These are phyloP conservation scores for Lucilia sericata DNA, from an alignment of 1,140 invertebrate species.

Conservation along the genomic window DNA sequence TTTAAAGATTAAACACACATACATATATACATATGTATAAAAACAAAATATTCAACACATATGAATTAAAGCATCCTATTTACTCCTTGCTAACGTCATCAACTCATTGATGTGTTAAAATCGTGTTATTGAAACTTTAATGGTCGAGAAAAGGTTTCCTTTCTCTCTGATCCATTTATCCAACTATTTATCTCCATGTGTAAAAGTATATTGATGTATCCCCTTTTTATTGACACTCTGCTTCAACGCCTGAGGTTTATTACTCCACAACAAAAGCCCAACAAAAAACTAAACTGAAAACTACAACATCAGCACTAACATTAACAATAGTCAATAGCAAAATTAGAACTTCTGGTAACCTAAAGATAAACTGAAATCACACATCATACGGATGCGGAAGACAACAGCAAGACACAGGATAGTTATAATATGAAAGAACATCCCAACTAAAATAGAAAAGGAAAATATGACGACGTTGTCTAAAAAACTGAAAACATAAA, in stretches of 20 bases:
- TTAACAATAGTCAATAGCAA: neutral
- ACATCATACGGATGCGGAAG: neutral
- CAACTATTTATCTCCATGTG: neutral
- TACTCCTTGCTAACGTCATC: neutral
- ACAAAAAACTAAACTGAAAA: neutral
- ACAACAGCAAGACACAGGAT: neutral
- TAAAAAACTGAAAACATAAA: neutral
- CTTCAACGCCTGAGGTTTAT: slow-evolving; percentile 39
- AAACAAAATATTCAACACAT: too few relatives aligned
- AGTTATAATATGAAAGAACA: neutral
- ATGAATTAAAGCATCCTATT: neutral
- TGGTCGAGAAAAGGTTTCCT: neutral
- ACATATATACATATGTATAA: too few relatives aligned
- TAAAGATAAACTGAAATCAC: slow-evolving; percentile 18
- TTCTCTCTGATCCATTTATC: neutral
- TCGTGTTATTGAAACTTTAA: neutral
- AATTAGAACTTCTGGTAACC: slow-evolving; percentile 27
- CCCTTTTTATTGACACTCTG: slow-evolving; percentile 37
- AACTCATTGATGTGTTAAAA: slow-evolving; percentile 5
- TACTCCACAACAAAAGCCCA: neutral
- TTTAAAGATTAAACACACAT: too few relatives aligned
- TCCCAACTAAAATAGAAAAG: neutral
- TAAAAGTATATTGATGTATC: neutral
- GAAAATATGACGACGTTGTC: neutral
- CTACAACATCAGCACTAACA: neutral